Percentiles rank a stretch among this genome's conserved stretches.
Conservation (phyloP, 64 coral and sea anemone genomes). For the Pachyseris speciosa region DNA sequence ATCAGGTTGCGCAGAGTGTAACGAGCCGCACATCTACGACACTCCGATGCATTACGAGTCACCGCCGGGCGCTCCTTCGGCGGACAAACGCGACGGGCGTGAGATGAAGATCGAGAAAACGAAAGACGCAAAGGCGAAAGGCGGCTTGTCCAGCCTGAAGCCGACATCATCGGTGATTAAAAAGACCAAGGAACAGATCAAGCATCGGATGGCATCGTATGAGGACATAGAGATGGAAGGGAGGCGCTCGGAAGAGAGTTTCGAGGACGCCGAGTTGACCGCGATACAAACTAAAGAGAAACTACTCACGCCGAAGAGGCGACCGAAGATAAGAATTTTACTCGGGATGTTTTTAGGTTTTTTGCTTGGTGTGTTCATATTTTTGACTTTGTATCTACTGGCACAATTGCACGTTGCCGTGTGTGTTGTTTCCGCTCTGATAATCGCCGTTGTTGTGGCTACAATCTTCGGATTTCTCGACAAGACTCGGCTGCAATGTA, state of each 20-base stretch:
- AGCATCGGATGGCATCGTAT: constrained; percentile 83
- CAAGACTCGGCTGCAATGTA: constrained; percentile 70
- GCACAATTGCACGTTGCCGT: constrained; percentile 39
- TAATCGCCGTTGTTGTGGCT: constrained; percentile 72
- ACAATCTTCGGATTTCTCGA: constrained; percentile 90
- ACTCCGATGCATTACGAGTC: constrained; percentile 68
- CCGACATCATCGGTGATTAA: constrained; percentile 49
- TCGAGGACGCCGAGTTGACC: constrained; percentile 76
- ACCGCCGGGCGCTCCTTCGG: constrained; percentile 51
- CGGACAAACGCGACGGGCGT: constrained; percentile 44
- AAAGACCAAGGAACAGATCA: constrained; percentile 29
- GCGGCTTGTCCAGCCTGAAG: constrained; percentile 48
- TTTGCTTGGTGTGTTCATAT: constrained; percentile 80
- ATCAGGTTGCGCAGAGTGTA: constrained; percentile 77
- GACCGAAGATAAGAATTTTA: constrained; percentile 80
- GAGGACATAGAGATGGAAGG: constrained; percentile 77
- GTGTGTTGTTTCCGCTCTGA: constrained; percentile 65
- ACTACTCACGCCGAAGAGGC: constrained; percentile 56
- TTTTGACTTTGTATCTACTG: constrained; percentile 77
- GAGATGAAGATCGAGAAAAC: constrained; percentile 55
- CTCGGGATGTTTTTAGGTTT: constrained; percentile 76
- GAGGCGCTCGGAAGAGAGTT: constrained; percentile 63
- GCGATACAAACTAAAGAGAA: constrained; percentile 76
- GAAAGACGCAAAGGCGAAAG: constrained; percentile 56
- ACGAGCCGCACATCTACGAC: constrained; percentile 88